Evolutionary conservation across 1,140 invertebrate species (phyloP), one percentile per base, ranked within the genome.

Genomic region (Brachionus manjavacas): DNA sequence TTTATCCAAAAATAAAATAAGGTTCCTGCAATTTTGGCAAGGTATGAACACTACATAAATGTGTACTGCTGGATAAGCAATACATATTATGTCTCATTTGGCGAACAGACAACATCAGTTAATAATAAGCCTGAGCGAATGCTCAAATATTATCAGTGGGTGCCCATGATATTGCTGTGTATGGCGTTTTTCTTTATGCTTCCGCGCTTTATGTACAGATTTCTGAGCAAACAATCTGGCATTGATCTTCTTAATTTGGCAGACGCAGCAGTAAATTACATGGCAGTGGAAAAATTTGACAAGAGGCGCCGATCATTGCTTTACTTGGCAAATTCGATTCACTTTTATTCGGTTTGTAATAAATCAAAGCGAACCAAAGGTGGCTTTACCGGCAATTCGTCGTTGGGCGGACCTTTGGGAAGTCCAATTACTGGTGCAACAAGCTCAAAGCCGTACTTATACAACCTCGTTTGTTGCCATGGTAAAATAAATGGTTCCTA

Each of bases 401-500:
- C 79, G 0, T 41, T 52, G 6, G 25, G 64, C 20, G 66, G 60
- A 43, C 81, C 60, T 11, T 46, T 84, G 25, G 81, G 60, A 8
- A 46, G 43, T 49, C 60, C 66, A 25, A 70, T 74, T 16, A 16
- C 46, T 8, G 43, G 81, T 11, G 52, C 25, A 43, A 81, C 86
- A 16, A 81, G 79, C 25, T 81, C 79, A 8, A 81, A 81, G 31
- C 79, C 79, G 1, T 81, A 81, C 28, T 12, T 81, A 16, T 81
- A 81, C 25, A 81, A 68, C 25, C 41, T 81, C 1, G 11, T 81
- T 9, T 81, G 79, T n/a, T 81, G 79, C 16, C 79, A 81, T 68
- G 90, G 90, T 64, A 91, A 90, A 85, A 87, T 89, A 14, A 89
- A 90, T 84, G 91, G 91, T 16, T 88, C 89, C 28, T 91, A 89